Conservation (phyloP, 2,797 vertebrate species). For the Rhinophrynus dorsalis region DNA sequence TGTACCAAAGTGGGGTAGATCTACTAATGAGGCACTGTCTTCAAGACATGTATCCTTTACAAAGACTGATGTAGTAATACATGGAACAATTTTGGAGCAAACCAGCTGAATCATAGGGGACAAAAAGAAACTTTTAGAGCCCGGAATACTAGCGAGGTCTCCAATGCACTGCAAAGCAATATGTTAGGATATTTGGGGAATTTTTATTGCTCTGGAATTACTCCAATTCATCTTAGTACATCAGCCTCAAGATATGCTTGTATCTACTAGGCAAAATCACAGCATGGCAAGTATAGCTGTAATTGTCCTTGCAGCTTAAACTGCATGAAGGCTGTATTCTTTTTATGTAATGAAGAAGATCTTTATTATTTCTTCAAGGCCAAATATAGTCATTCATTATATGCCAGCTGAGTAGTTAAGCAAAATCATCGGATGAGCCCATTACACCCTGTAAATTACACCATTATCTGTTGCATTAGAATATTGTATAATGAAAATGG, state of each 20-base stretch:
- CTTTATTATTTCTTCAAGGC: constrained; percentile 18
- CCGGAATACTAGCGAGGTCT: too few species aligned
- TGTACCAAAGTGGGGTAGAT: too few species aligned
- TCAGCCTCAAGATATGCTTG: too few species aligned
- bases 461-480: constrained; percentile 31
- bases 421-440: constrained; percentile 29
- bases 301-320: not conserved
- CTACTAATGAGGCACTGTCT: too few species aligned
- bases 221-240: too few species aligned
- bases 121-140: too few species aligned
- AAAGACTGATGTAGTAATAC: too few species aligned
- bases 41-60: too few species aligned
- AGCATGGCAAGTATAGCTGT: too few species aligned
- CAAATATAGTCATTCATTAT: constrained; percentile 24
- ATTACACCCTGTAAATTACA: constrained; percentile 40
- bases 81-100: too few species aligned
- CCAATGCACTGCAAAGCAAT: not conserved
- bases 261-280: not conserved
- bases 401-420: constrained; percentile 27
- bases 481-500: constrained; percentile 19
- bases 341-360: constrained; percentile 11
- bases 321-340: not conserved
- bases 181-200: not conserved
- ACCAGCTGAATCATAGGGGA: too few species aligned
- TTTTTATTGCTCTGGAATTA: not conserved